A percentile compares a stretch with the other conserved stretches of the same genome.
phyloP scores from a whole-genome alignment of 1,140 invertebrate genomes.

The Tribolium madens region DNA sequence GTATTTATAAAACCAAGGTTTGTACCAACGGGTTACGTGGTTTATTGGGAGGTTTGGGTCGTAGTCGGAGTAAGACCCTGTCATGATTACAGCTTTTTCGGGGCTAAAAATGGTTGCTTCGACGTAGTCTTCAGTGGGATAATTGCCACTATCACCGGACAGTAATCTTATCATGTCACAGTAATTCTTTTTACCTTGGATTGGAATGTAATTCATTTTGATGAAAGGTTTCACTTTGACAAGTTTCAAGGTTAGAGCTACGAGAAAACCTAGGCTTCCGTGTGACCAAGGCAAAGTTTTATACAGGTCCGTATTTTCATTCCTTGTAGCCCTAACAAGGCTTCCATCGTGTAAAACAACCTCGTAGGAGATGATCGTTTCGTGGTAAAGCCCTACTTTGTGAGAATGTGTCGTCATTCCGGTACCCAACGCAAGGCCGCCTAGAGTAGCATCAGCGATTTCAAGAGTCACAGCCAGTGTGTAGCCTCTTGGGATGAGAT shows the following conservation, averaged over 20 bases:
- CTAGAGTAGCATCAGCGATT: constrained; percentile 68
- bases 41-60: constrained; percentile 65
- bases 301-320: constrained; percentile 68
- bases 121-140: constrained; percentile 67
- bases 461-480: constrained; percentile 71
- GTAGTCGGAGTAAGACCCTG: constrained; percentile 68
- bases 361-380: constrained; percentile 69
- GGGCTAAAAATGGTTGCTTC: constrained; percentile 70
- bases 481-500: constrained; percentile 68
- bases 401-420: constrained; percentile 70
- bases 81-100: constrained; percentile 71
- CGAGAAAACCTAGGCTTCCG: constrained; percentile 71
- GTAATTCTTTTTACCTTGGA: constrained; percentile 68
- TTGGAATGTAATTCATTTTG: constrained; percentile 70
- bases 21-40: constrained; percentile 68
- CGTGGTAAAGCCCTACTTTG: constrained; percentile 70
- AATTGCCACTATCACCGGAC: constrained; percentile 60
- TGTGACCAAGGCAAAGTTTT: constrained; percentile 71
- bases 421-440: constrained; percentile 70
- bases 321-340: constrained; percentile 65
- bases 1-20: constrained; percentile 77
- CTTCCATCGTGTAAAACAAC: constrained; percentile 69
- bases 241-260: constrained; percentile 68
- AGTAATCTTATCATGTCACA: constrained; percentile 68
- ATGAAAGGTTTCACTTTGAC: constrained; percentile 69